Evolutionary conservation across 2,797 vertebrate genomes (phyloP).

Genomic region (Centropyge bicolor): DNA sequence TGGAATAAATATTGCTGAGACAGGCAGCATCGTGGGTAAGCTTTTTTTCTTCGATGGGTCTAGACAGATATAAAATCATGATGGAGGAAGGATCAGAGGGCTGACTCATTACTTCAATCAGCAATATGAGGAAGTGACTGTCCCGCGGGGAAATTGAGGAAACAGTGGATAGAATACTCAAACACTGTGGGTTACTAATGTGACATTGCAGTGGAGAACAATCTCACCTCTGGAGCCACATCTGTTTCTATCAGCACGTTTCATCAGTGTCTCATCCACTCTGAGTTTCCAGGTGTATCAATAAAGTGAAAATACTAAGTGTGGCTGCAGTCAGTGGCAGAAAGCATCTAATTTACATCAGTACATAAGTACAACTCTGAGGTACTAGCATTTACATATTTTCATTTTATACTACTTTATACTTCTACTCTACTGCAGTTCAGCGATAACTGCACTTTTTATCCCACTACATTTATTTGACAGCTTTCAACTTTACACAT

Average conservation of each 20-base stretch:
- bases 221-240: neutral
- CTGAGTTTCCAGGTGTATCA: neutral
- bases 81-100: slow-evolving; percentile 1
- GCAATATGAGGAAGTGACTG: slow-evolving; percentile 18
- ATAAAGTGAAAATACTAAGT: neutral
- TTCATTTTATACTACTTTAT: too few relatives aligned
- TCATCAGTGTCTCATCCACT: neutral
- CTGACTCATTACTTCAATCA: slow-evolving; percentile 23
- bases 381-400: neutral
- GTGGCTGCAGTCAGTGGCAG: too few relatives aligned
- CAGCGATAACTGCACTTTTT: neutral
- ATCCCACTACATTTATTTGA: neutral
- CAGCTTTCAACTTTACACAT: too few relatives aligned
- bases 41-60: slow-evolving; percentile 1
- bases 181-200: neutral
- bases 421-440: neutral
- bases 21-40: neutral
- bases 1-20: neutral
- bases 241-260: neutral
- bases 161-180: slow-evolving; percentile 12
- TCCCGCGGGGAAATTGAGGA: slow-evolving; percentile 33
- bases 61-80: slow-evolving; percentile 9
- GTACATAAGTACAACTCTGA: neutral
- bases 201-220: neutral
- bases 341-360: neutral